Conservation (phyloP, 2,888 invertebrate species). For the Drosophila recens region DNA sequence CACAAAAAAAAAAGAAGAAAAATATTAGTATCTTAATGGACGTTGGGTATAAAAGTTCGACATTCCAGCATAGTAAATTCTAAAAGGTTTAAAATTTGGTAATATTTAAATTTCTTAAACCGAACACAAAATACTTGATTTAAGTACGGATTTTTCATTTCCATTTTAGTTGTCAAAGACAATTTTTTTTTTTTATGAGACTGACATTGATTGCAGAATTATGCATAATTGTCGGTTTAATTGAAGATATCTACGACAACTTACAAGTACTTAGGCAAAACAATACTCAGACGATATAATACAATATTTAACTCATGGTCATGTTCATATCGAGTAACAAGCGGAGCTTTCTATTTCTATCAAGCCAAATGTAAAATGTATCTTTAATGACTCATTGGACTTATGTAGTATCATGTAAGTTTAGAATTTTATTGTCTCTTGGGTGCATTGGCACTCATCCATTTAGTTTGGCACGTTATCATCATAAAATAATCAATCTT, state of each 20-base stretch:
- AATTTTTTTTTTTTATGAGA: slow-evolving; percentile 35
- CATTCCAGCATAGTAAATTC: too few species aligned
- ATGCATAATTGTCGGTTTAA: slow-evolving; percentile 18
- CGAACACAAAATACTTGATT: too few species aligned
- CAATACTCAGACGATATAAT: slow-evolving; percentile 7
- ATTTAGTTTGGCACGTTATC: slow-evolving; percentile 63
- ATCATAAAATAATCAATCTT: slow-evolving; percentile 71
- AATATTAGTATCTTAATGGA: too few species aligned
- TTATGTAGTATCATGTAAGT: background rate
- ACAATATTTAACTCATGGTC: slow-evolving; percentile 45
- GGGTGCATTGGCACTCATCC: slow-evolving; percentile 3
- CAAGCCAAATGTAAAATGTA: background rate
- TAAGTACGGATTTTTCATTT: too few species aligned
- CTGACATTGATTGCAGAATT: slow-evolving; percentile 12
- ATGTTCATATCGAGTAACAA: slow-evolving; percentile 2
- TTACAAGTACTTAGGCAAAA: slow-evolving; percentile 2
- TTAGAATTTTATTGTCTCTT: slow-evolving; percentile 12
- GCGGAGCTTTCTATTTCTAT: slow-evolving; percentile 6
- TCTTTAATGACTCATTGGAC: slow-evolving; percentile 11
- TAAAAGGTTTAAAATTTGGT: too few species aligned
- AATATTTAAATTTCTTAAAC: too few species aligned
- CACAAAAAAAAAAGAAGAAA: too few species aligned
- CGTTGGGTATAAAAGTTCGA: too few species aligned
- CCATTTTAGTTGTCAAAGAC: slow-evolving; percentile 13
- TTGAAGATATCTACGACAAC: slow-evolving; percentile 16